Base-by-base conservation (phyloP, 2,888 invertebrate species). In the Apoda limacodes region DNA sequence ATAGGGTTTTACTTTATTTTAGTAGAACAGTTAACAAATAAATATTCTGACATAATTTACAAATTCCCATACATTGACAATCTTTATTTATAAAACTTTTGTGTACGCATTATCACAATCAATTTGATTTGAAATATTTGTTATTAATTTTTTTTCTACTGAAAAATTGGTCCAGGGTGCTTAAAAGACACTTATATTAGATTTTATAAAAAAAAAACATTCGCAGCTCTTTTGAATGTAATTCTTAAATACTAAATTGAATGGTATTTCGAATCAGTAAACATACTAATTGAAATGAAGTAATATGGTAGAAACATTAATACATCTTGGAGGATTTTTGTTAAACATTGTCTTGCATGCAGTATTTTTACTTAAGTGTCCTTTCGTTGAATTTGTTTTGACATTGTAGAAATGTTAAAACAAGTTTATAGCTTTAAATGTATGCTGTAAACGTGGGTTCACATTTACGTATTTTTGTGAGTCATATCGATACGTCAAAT, bases 341-440 rank as follows among this genome's bases (percentile, higher is more conserved):
- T 54, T n/a, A 64, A 61, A 65, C 52, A 65, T 63, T 68, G 60
- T 67, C 65, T 62, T 78, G 78, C 78, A 78, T 78, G 78, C 70
- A 61, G 64, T 71, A 65, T 17, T 17, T 60, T 52, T 50, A 55
- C 63, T 52, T 69, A 60, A 55, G 44, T 69, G 68, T 76, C 62
- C 60, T 64, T 57, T 55, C 51, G 35, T 43, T 48, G 62, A 60
- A 62, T 58, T 60, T 52, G 51, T 57, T 60, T 62, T 57, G 57
- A 57, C 44, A 46, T 44, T 38, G 32, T 30, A 25, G 35, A 30
- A 26, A 41, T 48, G 54, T 60, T 57, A 54, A 52, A 55, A 46
- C 55, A 48, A 53, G 57, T 67, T 67, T 55, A 47, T 46, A 49
- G 76, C 78, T 78, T 76, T 72, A 59, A 69, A 52, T 75, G 75